Evolutionary conservation across 2,113 vertebrate species (phyloP), one percentile per base, ranked within the genome.

Genomic region (Neogobius melanostomus): DNA sequence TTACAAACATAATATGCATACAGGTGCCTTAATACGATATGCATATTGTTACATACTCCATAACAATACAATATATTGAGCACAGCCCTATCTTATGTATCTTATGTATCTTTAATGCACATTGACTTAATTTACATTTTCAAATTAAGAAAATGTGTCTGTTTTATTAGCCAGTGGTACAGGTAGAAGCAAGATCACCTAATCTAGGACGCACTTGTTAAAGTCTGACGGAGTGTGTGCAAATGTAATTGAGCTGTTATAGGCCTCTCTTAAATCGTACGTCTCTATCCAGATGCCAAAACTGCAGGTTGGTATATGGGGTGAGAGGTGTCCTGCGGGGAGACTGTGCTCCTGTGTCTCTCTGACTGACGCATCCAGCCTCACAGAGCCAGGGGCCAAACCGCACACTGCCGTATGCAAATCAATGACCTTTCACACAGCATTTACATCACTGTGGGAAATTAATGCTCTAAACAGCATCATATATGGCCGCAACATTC

Each of bases 391-490:
- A 69, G 9, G 8, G 83, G 86, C 77, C 74, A 66, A 65, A 82
- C 68, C 74, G 47, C 83, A 78, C 74, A 68, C 69, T 5, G 83
- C 42, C 68, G 64, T 72, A 87, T 87, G 86, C 82, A 86, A 85
- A 88, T 82, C 64, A 76, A 36, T 76, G 86, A 88, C 86, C 86
- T 88, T 88, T 90, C 73, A 75, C 69, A 60, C 66, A 81, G 71
- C 82, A 79, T 83, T 76, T 82, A 71, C 75, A 74, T 84, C 83
- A 82, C 8, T 63, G 68, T 68, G 49, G 74, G 65, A 77, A 85
- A 82, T 76, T 51, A 80, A 78, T 61, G 71, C 77, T 75, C 69
- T 74, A 69, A 80, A 81, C 69, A 54, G 44, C 47, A n/a, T 11
- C 46, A 42, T 68, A 21, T 64, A 68, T 59, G 28, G 66, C 60